Percentiles rank a stretch among this genome's conserved stretches.
Conservation (phyloP, 2,113 vertebrate species). For the Myotis brandtii region DNA sequence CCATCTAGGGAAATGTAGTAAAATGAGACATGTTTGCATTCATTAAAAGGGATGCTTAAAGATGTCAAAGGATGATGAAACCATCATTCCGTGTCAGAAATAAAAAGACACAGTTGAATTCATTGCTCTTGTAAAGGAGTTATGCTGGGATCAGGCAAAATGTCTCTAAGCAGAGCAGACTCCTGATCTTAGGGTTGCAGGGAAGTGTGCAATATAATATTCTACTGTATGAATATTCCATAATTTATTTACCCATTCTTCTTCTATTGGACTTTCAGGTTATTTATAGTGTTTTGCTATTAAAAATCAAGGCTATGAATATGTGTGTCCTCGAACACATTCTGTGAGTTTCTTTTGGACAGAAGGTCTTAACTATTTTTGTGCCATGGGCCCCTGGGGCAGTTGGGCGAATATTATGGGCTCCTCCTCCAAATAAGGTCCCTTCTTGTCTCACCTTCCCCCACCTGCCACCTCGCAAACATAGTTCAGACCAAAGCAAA, state of each 20-base stretch:
- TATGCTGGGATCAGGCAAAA: not conserved
- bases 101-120: not conserved
- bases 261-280: not conserved
- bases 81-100: not conserved
- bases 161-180: not conserved
- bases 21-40: not conserved
- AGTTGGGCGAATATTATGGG: not conserved
- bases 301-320: not conserved
- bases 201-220: not conserved
- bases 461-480: not conserved
- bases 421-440: not conserved
- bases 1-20: not conserved
- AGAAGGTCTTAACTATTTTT: not conserved
- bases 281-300: not conserved
- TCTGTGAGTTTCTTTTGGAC: not conserved
- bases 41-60: slow-evolving; percentile 1
- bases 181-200: not conserved
- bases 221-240: not conserved
- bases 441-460: not conserved
- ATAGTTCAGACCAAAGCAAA: not conserved
- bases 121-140: not conserved
- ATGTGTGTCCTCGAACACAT: not conserved
- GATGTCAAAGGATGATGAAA: not conserved
- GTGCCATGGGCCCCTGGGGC: not conserved
- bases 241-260: not conserved